Base-by-base conservation (phyloP, 2,113 vertebrate species). In the Camelus dromedarius region DNA sequence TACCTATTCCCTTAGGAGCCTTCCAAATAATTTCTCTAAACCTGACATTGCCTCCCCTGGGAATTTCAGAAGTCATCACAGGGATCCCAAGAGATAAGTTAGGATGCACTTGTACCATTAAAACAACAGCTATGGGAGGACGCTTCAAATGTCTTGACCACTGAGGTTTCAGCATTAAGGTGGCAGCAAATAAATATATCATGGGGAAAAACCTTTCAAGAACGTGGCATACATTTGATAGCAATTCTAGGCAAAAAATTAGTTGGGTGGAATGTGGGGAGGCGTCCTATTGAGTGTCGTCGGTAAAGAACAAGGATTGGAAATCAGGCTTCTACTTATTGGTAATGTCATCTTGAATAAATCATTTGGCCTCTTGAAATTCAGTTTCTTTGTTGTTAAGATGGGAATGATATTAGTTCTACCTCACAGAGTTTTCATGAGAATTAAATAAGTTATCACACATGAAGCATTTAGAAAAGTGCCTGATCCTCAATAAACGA, bases 1-100 rank as follows among this genome's bases (percentile, higher is more conserved):
- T 75, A 67, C 30, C 70, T 52, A 26, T 46, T 7, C 19, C 91
- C 3, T 54, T 58, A 75, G 8, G 19, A 62, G 66, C 19, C 48
- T 80, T 66, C 32, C 46, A 88, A 77, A 20, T 80, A 73, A 58
- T 76, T 84, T 96, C 15, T 58, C 15, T 76, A 91, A 77, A 67
- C n/a, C 12, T 86, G 18, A 89, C 18, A 30, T 58, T 87, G 20
- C 3, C 13, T 93, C 32, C 6, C 8, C 32, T 70, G 48, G 73
- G 66, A 94, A 91, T 95, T 95, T 89, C 60, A 81, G 50, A 80
- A 83, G 15, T 89, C 28, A 93, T 12, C 30, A 38, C 28, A 85
- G 32, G 70, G 12, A 88, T 80, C 8, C 10, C 30, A 72, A 81
- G 66, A 89, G 11, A 24, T 90, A 89, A 73, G 13, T 64, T 69